A percentile compares a stretch with the other conserved stretches of the same genome.
Evolutionary conservation across 2,888 invertebrate species (phyloP).

Genomic region (Alsophila aescularia): DNA sequence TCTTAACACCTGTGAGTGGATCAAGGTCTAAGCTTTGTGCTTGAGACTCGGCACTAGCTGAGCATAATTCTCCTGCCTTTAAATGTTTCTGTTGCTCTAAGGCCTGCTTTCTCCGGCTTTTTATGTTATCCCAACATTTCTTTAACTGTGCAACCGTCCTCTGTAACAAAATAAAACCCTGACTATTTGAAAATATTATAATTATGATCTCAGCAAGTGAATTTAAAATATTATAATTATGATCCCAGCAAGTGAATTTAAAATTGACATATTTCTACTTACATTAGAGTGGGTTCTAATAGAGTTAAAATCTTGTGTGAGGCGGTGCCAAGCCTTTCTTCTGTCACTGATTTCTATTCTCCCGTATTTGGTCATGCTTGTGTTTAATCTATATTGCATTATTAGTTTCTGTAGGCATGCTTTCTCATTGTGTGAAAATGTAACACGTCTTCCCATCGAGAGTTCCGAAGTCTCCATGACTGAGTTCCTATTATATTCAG

Average conservation of each 20-base stretch:
- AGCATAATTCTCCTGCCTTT: background rate
- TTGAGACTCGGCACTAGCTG: background rate
- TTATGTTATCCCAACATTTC: slow-evolving; percentile 19
- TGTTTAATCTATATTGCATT: slow-evolving; percentile 3
- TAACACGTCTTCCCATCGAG: background rate
- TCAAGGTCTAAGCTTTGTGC: background rate
- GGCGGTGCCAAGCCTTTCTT: slow-evolving; percentile 2
- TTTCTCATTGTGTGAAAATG: slow-evolving; percentile 2
- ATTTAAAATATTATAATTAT: background rate
- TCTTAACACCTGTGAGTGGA: slow-evolving; percentile 5
- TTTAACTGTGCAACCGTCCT: slow-evolving; percentile 10
- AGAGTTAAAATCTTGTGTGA: slow-evolving; percentile 10
- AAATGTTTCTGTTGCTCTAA: background rate
- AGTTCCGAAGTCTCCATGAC: background rate
- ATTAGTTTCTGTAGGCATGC: slow-evolving; percentile 5
- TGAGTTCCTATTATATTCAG: too few relatives aligned
- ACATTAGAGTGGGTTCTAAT: slow-evolving; percentile 1
- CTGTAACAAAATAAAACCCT: slow-evolving; percentile 2
- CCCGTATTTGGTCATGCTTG: background rate
- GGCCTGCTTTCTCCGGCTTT: background rate
- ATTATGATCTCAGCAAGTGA: background rate
- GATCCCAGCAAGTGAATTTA: too few relatives aligned
- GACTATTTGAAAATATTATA: background rate
- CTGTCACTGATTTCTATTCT: background rate
- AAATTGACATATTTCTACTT: slow-evolving; percentile 1